A percentile compares a stretch with the other conserved stretches of the same genome.
phyloP scores from a whole-genome alignment of 64 coral and sea anemone species.

The Montipora foliosa region DNA sequence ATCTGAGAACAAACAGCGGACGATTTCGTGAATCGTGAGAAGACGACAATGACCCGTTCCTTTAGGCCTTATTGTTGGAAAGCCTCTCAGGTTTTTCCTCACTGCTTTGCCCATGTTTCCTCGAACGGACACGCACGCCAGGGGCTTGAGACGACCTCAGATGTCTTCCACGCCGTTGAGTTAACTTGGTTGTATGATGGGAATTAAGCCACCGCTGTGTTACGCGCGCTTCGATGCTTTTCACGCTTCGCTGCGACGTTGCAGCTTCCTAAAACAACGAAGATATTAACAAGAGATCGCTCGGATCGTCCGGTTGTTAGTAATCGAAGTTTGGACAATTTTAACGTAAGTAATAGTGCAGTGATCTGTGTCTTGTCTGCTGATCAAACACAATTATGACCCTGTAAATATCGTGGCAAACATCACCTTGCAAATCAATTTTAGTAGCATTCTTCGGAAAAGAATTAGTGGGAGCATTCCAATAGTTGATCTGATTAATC shows the following conservation, averaged over 20 bases:
- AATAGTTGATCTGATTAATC: too few relatives aligned
- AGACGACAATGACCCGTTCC: neutral
- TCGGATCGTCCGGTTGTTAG: too few relatives aligned
- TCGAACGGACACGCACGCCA: neutral
- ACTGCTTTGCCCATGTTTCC: neutral
- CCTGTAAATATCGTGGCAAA: too few relatives aligned
- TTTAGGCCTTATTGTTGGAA: neutral
- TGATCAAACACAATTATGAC: too few relatives aligned
- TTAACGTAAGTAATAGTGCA: too few relatives aligned
- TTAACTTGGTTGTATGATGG: neutral
- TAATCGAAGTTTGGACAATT: too few relatives aligned
- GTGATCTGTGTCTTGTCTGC: too few relatives aligned
- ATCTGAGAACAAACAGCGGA: too few relatives aligned
- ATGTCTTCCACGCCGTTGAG: neutral
- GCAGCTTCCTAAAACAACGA: slow-evolving; percentile 24
- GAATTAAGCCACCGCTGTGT: neutral
- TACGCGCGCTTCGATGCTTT: neutral
- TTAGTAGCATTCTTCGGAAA: too few relatives aligned
- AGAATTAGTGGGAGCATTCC: too few relatives aligned
- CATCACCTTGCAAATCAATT: too few relatives aligned
- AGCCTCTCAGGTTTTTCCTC: neutral
- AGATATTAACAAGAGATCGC: neutral
- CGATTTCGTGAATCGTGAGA: neutral
- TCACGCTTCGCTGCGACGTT: neutral
- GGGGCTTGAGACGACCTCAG: neutral